Evolutionary conservation across 2,888 invertebrate species (phyloP).

Genomic region (Phalera bucephala): DNA sequence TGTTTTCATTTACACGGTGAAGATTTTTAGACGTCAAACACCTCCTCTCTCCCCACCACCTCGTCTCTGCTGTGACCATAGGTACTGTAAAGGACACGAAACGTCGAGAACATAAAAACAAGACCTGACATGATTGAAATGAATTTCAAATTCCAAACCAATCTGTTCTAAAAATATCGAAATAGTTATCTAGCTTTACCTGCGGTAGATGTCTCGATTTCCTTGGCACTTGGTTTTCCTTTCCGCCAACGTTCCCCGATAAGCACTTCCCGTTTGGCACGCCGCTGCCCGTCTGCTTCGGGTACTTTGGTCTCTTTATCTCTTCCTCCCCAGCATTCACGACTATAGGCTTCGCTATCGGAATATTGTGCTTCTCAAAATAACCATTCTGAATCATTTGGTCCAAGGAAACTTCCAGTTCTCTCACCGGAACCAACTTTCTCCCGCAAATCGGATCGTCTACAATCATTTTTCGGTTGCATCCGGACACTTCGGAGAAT

Average conservation of each 20-base stretch:
- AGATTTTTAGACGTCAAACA: too few species aligned
- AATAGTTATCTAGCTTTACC: too few species aligned
- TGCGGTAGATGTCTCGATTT: slow-evolving; percentile 70
- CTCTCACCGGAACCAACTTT: slow-evolving; percentile 73
- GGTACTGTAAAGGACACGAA: too few species aligned
- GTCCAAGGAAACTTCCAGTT: slow-evolving; percentile 74
- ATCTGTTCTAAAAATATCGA: too few species aligned
- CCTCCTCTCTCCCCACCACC: too few species aligned
- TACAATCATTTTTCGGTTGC: slow-evolving; percentile 72
- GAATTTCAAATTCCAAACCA: too few species aligned
- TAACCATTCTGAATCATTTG: slow-evolving; percentile 80
- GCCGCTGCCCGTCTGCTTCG: slow-evolving; percentile 6
- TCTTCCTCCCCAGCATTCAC: slow-evolving; percentile 43
- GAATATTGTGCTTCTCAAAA: slow-evolving; percentile 76
- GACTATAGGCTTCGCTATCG: slow-evolving; percentile 57
- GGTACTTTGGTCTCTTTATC: slow-evolving; percentile 33
- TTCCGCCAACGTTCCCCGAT: slow-evolving; percentile 42
- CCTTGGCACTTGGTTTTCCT: slow-evolving; percentile 44
- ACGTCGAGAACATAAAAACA: too few species aligned
- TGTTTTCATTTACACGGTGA: too few species aligned
- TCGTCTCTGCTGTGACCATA: too few species aligned
- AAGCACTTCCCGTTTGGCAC: slow-evolving; percentile 71
- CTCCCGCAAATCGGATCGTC: slow-evolving; percentile 70
- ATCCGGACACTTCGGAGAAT: slow-evolving; percentile 78
- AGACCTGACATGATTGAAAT: too few species aligned